Evolutionary conservation across 2,113 vertebrate species (phyloP).

Genomic region (Philantomba maxwellii): DNA sequence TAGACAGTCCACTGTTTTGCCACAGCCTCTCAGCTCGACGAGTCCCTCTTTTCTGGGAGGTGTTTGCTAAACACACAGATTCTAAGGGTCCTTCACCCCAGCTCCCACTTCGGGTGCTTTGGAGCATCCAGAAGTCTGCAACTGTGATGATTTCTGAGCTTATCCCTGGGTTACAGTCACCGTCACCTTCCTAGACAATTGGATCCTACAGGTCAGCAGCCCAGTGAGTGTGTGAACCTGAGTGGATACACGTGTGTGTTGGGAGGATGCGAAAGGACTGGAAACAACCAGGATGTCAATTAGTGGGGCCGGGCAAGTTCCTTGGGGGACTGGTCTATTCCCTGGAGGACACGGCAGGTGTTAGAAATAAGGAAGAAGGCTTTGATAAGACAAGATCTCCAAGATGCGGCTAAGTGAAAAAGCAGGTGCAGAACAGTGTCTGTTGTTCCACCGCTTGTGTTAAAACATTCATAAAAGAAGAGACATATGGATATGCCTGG

Average conservation of each 20-base stretch:
- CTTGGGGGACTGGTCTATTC: neutral
- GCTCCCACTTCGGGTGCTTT: neutral
- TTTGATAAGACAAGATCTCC: neutral
- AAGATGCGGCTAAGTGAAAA: accelerated
- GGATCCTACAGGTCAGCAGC: neutral
- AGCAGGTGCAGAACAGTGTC: neutral
- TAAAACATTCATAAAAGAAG: neutral
- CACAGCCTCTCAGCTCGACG: neutral
- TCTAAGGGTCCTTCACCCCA: neutral
- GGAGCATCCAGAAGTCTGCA: neutral
- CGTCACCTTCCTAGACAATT: neutral
- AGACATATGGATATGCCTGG: neutral
- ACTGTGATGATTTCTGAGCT: neutral
- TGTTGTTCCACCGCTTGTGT: neutral
- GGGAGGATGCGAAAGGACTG: neutral
- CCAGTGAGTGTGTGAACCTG: accelerated
- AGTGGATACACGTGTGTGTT: neutral
- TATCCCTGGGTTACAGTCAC: neutral
- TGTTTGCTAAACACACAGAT: neutral
- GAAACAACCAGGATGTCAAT: neutral
- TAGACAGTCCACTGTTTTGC: neutral
- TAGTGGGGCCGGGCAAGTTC: neutral
- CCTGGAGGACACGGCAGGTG: neutral
- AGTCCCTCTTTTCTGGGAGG: neutral
- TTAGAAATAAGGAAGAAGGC: neutral